A percentile compares a stretch with the other conserved stretches of the same genome.
Evolutionary conservation across 2,888 invertebrate species (phyloP).

Genomic region (Lithophane ornitopus): DNA sequence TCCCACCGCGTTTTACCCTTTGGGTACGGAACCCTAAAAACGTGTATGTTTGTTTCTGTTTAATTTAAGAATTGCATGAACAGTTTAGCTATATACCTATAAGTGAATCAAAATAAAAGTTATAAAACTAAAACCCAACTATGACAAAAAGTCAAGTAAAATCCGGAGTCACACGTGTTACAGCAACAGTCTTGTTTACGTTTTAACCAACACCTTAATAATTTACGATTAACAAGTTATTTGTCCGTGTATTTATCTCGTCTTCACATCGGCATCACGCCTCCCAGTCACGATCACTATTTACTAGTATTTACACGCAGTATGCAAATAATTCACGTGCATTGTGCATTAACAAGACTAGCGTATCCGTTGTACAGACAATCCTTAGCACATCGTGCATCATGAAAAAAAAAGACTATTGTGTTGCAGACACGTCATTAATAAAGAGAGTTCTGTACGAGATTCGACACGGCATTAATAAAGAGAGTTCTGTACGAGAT

Average conservation of each 20-base stretch:
- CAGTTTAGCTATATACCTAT: no score
- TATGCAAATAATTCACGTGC: conserved; percentile 69
- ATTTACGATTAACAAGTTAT: conserved; percentile 55
- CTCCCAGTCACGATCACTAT: conserved; percentile 71
- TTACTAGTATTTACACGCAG: conserved; percentile 66
- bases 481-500: no score
- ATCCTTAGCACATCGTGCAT: conserved; percentile 47
- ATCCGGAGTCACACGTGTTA: not conserved
- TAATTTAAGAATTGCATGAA: no score
- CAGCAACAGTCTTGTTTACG: conserved; percentile 39
- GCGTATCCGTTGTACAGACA: conserved; percentile 52
- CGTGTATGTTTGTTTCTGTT: no score
- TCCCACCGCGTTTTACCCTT: no score
- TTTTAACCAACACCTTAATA: conserved; percentile 21
- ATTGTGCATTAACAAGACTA: conserved; percentile 62
- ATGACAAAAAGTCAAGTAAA: no score
- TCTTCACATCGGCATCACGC: conserved; percentile 65
- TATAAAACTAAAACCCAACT: no score
- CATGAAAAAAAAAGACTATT: conserved; percentile 56
- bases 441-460: conserved; percentile 51
- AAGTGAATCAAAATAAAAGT: no score
- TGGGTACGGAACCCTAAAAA: no score
- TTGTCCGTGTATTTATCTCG: conserved; percentile 58
- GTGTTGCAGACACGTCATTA: conserved; percentile 54
- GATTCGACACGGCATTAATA: no score